These are phyloP conservation scores for Achlya flavicornis DNA, from an alignment of 2,888 invertebrate species.

Conservation along the genomic window DNA sequence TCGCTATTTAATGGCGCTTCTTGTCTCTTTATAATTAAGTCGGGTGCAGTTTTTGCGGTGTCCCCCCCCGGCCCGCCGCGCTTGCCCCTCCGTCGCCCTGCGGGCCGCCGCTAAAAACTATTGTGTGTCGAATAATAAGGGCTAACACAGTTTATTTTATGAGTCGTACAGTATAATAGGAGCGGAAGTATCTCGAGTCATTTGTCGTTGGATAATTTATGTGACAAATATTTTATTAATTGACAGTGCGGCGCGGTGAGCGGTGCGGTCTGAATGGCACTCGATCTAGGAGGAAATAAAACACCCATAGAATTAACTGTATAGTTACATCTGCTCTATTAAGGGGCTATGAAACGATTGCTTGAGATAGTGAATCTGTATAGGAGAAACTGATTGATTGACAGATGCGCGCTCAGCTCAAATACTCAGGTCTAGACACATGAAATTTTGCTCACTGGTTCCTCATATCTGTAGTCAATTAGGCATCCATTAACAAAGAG, in stretches of 20 bases:
- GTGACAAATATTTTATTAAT: conserved; percentile 80
- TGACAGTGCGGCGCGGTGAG: conserved; percentile 44
- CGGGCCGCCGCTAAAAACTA: conserved; percentile 57
- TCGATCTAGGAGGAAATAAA: conserved; percentile 61
- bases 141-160: conserved; percentile 59
- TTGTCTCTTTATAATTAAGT: conserved; percentile 85
- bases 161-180: conserved; percentile 32
- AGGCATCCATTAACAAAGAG: too few species aligned
- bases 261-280: conserved; percentile 42
- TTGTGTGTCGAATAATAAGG: conserved; percentile 68
- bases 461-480: too few species aligned
- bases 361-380: too few species aligned
- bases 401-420: too few species aligned
- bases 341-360: neutral
- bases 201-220: conserved; percentile 68
- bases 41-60: conserved; percentile 82
- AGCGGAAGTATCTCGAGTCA: conserved; percentile 57
- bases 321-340: conserved; percentile 44
- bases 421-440: too few species aligned
- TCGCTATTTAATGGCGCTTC: conserved; percentile 83
- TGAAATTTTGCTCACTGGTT: too few species aligned
- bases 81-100: conserved; percentile 30
- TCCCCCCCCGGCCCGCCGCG: conserved; percentile 38
- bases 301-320: conserved; percentile 64
- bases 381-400: too few species aligned